A percentile compares a stretch with the other conserved stretches of the same genome.
phyloP scores from a whole-genome alignment of 2,888 invertebrate genomes.

The Pecten maximus region DNA sequence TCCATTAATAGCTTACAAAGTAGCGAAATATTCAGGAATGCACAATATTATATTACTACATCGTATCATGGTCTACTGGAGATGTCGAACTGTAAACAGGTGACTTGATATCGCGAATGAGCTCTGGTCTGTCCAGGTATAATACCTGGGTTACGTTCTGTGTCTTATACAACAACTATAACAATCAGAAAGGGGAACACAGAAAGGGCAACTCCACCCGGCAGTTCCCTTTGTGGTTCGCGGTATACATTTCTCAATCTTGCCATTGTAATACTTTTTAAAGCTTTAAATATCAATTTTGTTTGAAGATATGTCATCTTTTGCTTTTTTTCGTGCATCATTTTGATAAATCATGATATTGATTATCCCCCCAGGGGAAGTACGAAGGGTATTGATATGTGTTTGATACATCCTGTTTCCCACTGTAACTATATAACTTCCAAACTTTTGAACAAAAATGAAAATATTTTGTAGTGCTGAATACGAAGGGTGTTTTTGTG shows the following conservation, averaged over 20 bases:
- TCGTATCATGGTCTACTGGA: neutral
- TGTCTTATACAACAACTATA: neutral
- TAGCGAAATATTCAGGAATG: neutral
- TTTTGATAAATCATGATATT: constrained; percentile 16
- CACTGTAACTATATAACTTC: neutral
- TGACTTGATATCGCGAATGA: neutral
- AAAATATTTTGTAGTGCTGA: constrained; percentile 23
- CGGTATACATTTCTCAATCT: neutral
- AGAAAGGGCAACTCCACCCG: neutral
- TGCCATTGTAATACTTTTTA: neutral
- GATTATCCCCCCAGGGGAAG: neutral
- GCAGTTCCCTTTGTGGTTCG: neutral
- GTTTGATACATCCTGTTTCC: constrained; percentile 23
- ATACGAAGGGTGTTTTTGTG: constrained; percentile 23
- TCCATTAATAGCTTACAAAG: constrained; percentile 19
- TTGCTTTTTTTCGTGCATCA: constrained; percentile 28
- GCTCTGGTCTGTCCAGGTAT: too few relatives aligned
- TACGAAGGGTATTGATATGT: neutral
- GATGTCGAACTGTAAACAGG: neutral
- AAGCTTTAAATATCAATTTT: constrained; percentile 9
- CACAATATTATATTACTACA: neutral
- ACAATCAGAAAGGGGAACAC: neutral
- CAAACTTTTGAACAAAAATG: constrained; percentile 13
- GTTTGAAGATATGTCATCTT: constrained; percentile 11
- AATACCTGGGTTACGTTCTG: neutral